These are phyloP conservation scores for Lycodopsis pacificus DNA, from an alignment of 2,797 vertebrate genomes.

Conservation along the genomic window DNA sequence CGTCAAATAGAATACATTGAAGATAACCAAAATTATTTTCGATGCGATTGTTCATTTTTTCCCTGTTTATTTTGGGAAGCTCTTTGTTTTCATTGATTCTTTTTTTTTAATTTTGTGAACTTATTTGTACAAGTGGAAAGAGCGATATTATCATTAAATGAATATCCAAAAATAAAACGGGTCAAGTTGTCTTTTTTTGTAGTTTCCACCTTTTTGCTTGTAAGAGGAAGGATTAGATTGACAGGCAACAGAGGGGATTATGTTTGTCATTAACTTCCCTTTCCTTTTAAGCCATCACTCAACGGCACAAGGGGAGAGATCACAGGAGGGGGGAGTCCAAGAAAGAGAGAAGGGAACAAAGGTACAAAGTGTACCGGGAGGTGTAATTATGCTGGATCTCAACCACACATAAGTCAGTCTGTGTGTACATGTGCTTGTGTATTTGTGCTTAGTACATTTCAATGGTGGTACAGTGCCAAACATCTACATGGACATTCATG, in stretches of 20 bases:
- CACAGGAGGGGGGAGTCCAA: constrained; percentile 14
- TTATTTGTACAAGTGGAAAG: constrained; percentile 78
- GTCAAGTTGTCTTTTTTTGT: constrained; percentile 8
- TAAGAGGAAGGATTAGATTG: constrained; percentile 17
- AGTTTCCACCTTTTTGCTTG: constrained; percentile 18
- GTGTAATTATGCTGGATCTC: constrained; percentile 18
- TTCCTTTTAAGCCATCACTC: constrained; percentile 39
- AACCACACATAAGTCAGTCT: not conserved
- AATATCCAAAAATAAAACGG: constrained; percentile 56
- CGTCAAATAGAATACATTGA: constrained; percentile 85
- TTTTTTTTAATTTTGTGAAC: constrained; percentile 68
- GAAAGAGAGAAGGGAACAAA: constrained; percentile 21
- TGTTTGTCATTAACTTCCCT: constrained; percentile 31
- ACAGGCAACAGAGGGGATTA: constrained; percentile 18
- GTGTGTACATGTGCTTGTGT: not conserved
- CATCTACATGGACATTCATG: not conserved
- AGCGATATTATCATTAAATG: constrained; percentile 79
- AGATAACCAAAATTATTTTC: constrained; percentile 89
- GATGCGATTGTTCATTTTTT: constrained; percentile 83
- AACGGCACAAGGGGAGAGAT: not conserved
- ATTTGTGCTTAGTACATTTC: not conserved
- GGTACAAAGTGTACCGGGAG: not conserved
- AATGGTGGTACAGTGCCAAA: not conserved
- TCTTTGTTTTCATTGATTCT: constrained; percentile 58
- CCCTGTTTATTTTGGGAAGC: constrained; percentile 94